These are phyloP conservation scores for Bradynema listronoti DNA, from an alignment of 1,140 invertebrate species.

Conservation along the genomic window DNA sequence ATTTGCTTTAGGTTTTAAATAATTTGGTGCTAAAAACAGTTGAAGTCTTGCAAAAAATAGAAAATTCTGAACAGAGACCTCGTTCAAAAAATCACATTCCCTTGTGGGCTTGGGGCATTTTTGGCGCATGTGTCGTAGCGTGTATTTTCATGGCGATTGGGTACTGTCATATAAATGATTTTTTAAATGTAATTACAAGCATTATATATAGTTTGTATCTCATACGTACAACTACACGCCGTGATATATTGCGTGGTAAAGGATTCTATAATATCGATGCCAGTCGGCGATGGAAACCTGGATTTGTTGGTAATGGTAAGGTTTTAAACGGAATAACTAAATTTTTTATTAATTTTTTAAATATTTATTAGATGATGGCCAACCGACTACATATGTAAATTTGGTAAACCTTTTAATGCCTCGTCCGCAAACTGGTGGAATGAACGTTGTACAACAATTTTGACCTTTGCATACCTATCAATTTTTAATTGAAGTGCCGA, in stretches of 20 bases:
- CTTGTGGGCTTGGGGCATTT: slow-evolving; percentile 5
- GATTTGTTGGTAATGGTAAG: too few relatives aligned
- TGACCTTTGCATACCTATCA: too few relatives aligned
- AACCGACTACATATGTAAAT: too few relatives aligned
- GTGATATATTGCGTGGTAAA: neutral
- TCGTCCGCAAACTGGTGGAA: too few relatives aligned
- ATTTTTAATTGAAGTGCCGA: too few relatives aligned
- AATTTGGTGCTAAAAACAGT: slow-evolving; percentile 6
- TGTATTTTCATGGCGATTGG: slow-evolving; percentile 4
- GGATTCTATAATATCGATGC: neutral
- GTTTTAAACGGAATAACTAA: too few relatives aligned
- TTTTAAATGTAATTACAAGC: neutral
- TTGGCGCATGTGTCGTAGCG: neutral
- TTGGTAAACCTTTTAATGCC: too few relatives aligned
- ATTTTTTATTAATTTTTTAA: too few relatives aligned
- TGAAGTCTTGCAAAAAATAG: slow-evolving; percentile 7
- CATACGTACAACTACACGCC: neutral
- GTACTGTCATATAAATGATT: neutral
- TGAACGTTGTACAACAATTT: too few relatives aligned
- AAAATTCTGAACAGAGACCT: neutral
- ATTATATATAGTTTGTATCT: neutral
- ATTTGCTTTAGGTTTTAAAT: slow-evolving; percentile 1
- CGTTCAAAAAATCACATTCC: slow-evolving; percentile 5
- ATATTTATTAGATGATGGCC: too few relatives aligned
- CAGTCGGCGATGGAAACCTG: slow-evolving; percentile 2